Evolutionary conservation across 2,113 vertebrate species (phyloP).

Genomic region (Chloroceryle aenea): DNA sequence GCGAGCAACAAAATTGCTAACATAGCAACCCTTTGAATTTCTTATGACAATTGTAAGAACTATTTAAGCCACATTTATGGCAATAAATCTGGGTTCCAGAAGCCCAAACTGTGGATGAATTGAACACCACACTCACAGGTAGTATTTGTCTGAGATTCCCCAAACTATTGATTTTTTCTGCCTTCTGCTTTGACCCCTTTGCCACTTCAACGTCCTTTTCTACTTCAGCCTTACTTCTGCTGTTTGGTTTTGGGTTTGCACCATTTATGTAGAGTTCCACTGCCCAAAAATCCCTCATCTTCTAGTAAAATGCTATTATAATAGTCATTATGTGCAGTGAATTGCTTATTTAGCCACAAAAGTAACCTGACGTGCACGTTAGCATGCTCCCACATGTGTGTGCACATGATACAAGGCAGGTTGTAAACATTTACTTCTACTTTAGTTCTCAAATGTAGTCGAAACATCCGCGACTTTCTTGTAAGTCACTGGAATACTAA

Average conservation of each 20-base stretch:
- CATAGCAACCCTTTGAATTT: not conserved
- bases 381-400: not conserved
- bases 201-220: not conserved
- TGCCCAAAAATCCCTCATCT: not conserved
- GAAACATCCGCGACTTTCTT: not conserved
- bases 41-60: not conserved
- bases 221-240: not conserved
- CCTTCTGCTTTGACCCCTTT: not conserved
- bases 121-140: not conserved
- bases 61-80: not conserved
- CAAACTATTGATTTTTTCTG: not conserved
- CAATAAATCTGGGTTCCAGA: not conserved
- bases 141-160: not conserved
- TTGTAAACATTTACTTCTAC: not conserved
- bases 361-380: not conserved
- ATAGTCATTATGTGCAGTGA: not conserved
- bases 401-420: not conserved
- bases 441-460: not conserved
- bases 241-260: not conserved
- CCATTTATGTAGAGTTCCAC: not conserved
- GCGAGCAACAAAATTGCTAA: not conserved
- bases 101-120: not conserved
- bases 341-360: not conserved
- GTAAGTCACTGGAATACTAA: not conserved
- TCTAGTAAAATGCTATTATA: not conserved